A percentile compares a stretch with the other conserved stretches of the same genome.
Conservation (phyloP, 2,888 invertebrate species). For the Laspeyria flexula region DNA sequence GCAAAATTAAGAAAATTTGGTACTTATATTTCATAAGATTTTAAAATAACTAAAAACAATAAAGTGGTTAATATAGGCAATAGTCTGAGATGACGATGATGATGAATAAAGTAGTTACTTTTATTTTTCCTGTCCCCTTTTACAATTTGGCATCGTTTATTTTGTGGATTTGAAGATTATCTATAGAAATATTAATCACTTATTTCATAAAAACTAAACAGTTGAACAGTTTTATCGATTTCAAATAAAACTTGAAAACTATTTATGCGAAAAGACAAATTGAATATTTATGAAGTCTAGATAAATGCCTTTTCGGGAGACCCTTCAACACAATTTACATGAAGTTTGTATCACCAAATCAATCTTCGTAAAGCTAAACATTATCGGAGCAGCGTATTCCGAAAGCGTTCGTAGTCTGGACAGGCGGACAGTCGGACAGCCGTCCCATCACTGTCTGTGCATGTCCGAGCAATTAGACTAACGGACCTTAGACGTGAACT, state of each 20-base stretch:
- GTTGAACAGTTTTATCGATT: no score
- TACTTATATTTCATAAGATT: no score
- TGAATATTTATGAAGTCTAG: constrained; percentile 2
- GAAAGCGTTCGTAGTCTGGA: constrained; percentile 55
- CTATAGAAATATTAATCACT: no score
- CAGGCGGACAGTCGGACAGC: constrained; percentile 47
- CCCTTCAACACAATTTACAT: constrained; percentile 41
- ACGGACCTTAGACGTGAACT: constrained; percentile 59
- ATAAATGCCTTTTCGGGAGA: constrained; percentile 5
- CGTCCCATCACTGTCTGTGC: constrained; percentile 67
- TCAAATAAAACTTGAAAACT: no score
- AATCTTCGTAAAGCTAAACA: constrained; percentile 54
- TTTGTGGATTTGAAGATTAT: no score
- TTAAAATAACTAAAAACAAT: neutral
- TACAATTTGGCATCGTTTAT: no score
- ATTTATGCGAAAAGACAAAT: neutral
- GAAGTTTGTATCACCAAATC: constrained; percentile 57
- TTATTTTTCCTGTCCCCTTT: no score
- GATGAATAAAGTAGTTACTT: no score
- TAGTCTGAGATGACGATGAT: no score
- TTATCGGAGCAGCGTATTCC: constrained; percentile 64
- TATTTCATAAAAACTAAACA: no score
- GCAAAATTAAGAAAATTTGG: neutral
- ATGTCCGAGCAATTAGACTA: constrained; percentile 72
- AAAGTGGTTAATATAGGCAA: no score